phyloP scores from a whole-genome alignment of 2,888 invertebrate genomes.

The Heteropelma amictum region DNA sequence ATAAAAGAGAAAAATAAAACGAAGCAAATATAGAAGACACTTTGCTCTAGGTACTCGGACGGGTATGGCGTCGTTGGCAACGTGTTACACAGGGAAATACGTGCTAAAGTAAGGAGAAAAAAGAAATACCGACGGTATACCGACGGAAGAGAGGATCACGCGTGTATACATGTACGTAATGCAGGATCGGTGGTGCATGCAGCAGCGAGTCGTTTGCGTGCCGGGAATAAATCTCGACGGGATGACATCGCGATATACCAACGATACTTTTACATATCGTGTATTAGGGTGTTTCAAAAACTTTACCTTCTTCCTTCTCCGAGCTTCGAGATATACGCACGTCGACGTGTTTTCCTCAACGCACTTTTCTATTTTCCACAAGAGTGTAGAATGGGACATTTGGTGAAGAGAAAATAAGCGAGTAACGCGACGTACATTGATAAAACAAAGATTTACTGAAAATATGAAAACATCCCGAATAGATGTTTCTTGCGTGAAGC shows the following conservation, averaged over 20 bases:
- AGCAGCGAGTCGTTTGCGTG: constrained; percentile 57
- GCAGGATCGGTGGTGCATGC: constrained; percentile 48
- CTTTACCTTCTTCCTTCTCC: no score
- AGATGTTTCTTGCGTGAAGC: no score
- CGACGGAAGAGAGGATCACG: constrained; percentile 27
- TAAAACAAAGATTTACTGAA: no score
- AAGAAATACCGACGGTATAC: no score
- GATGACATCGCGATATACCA: constrained; percentile 50
- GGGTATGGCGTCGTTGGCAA: constrained; percentile 46
- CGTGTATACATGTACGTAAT: constrained; percentile 40
- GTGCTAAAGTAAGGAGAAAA: constrained; percentile 15
- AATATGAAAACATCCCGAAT: background rate
- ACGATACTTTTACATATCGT: constrained; percentile 12
- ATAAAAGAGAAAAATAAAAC: background rate
- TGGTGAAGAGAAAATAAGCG: no score
- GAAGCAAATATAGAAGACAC: constrained; percentile 36
- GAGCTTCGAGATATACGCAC: no score
- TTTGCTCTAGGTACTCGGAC: constrained; percentile 32
- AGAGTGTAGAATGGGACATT: no score
- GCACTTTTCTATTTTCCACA: no score
- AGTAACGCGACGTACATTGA: no score
- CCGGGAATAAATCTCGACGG: constrained; percentile 64
- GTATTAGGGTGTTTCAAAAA: background rate
- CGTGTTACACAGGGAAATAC: constrained; percentile 36
- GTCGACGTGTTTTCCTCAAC: constrained; percentile 13